A percentile compares a stretch with the other conserved stretches of the same genome.
Conservation (phyloP, 2,888 invertebrate genomes). For the Tortricodes alternella region DNA sequence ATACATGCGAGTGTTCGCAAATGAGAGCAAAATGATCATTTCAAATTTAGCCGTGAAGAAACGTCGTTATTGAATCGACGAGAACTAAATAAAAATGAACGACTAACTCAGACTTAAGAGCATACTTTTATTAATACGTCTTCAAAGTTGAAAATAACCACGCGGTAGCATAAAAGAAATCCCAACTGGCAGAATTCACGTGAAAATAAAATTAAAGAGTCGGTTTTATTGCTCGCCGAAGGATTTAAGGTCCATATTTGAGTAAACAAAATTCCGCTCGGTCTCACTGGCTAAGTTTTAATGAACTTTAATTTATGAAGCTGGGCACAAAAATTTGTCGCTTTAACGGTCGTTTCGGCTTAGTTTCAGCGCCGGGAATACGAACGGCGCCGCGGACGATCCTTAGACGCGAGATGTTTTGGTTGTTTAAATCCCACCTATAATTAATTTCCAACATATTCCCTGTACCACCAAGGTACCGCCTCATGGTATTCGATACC, state of each 20-base stretch:
- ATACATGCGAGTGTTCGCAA: conserved; percentile 42
- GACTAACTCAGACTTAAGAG: conserved; percentile 38
- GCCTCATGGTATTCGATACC: conserved; percentile 12
- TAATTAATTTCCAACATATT: conserved; percentile 53
- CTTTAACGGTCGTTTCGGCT: conserved; percentile 61
- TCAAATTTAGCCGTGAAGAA: conserved; percentile 39
- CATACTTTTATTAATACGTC: conserved; percentile 51
- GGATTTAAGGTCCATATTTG: conserved; percentile 58
- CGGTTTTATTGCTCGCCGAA: conserved; percentile 43
- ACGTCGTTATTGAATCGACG: conserved; percentile 41
- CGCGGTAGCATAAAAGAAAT: conserved; percentile 52
- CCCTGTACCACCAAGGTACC: conserved; percentile 42
- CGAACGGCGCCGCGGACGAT: conserved; percentile 55
- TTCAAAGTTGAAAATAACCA: conserved; percentile 56
- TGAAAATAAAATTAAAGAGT: conserved; percentile 50
- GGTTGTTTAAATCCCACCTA: conserved; percentile 60
- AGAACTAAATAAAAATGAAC: conserved; percentile 39
- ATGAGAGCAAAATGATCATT: conserved; percentile 44
- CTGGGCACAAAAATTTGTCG: conserved; percentile 66
- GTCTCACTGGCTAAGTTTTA: conserved; percentile 59
- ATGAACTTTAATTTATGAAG: conserved; percentile 73
- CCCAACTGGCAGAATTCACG: conserved; percentile 51
- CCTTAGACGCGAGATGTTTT: conserved; percentile 55
- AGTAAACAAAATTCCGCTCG: conserved; percentile 50
- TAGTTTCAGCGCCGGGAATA: conserved; percentile 55